Evolutionary conservation across 2,888 invertebrate species (phyloP).

Genomic region (Bellardia pandia): DNA sequence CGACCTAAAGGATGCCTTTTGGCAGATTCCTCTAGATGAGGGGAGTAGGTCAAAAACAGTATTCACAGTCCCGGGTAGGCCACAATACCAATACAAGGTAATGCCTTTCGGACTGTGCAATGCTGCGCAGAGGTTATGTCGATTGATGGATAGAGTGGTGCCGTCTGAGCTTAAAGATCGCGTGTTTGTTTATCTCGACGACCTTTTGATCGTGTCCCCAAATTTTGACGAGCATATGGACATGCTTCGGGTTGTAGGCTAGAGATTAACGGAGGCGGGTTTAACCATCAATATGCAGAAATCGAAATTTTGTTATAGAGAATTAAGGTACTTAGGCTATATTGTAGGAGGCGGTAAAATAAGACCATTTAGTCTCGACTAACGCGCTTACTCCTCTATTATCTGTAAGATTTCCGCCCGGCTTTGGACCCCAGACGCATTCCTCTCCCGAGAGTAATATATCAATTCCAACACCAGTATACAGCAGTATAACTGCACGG

Average conservation of each 20-base stretch:
- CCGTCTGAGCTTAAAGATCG: too few relatives aligned
- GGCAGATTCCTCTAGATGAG: background rate
- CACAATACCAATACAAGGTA: background rate
- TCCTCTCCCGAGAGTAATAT: background rate
- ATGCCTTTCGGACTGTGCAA: background rate
- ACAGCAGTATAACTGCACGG: background rate
- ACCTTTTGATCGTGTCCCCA: too few relatives aligned
- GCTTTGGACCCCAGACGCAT: background rate
- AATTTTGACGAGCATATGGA: too few relatives aligned
- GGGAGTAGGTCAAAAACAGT: background rate
- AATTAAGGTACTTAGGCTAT: background rate
- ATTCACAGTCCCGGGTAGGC: background rate
- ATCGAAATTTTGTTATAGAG: too few relatives aligned
- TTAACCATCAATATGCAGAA: too few relatives aligned
- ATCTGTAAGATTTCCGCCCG: background rate
- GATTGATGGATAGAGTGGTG: background rate
- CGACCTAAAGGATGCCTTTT: too few relatives aligned
- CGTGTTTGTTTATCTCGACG: too few relatives aligned
- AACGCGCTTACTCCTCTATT: background rate
- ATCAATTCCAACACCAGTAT: background rate
- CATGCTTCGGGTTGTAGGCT: too few relatives aligned
- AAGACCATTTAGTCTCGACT: too few relatives aligned
- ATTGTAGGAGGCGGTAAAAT: too few relatives aligned
- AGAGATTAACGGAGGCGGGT: too few relatives aligned
- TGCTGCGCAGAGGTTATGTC: background rate